A percentile compares a stretch with the other conserved stretches of the same genome.
Conservation (phyloP, 1,140 invertebrate species). For the Eupeodes corollae region DNA sequence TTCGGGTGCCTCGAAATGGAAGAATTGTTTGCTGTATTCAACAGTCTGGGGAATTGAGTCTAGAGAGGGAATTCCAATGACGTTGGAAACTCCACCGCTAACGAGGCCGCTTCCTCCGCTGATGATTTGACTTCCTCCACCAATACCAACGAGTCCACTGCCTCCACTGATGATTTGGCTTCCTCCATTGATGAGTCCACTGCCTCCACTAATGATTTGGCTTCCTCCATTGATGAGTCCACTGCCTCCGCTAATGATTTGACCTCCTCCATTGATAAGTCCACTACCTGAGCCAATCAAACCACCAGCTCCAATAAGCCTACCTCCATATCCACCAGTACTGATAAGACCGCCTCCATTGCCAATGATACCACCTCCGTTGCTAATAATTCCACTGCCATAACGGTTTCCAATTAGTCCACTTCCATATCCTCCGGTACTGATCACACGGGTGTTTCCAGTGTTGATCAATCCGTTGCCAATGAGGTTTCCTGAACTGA, state of each 20-base stretch:
- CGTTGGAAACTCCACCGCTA: conserved; percentile 1
- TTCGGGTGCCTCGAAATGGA: conserved; percentile 1
- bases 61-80: background rate
- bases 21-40: conserved; percentile 12
- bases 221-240: conserved; percentile 14
- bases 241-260: conserved; percentile 7
- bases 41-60: background rate
- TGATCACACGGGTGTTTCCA: too few species aligned
- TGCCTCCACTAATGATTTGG: conserved; percentile 5
- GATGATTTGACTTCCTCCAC: background rate
- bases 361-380: background rate
- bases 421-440: too few species aligned
- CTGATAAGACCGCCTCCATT: background rate
- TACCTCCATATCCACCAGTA: conserved; percentile 3
- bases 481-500: too few species aligned
- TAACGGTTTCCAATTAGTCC: too few species aligned
- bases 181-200: conserved; percentile 15
- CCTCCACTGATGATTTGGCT: conserved; percentile 5
- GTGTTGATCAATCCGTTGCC: too few species aligned
- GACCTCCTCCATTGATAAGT: conserved; percentile 10
- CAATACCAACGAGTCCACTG: conserved; percentile 22
- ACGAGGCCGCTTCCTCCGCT: conserved; percentile 18
- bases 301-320: too few species aligned
- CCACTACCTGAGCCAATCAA: conserved; percentile 8
- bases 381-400: too few species aligned